Conservation (phyloP, 2,888 invertebrate genomes). For the Globia sparganii region DNA sequence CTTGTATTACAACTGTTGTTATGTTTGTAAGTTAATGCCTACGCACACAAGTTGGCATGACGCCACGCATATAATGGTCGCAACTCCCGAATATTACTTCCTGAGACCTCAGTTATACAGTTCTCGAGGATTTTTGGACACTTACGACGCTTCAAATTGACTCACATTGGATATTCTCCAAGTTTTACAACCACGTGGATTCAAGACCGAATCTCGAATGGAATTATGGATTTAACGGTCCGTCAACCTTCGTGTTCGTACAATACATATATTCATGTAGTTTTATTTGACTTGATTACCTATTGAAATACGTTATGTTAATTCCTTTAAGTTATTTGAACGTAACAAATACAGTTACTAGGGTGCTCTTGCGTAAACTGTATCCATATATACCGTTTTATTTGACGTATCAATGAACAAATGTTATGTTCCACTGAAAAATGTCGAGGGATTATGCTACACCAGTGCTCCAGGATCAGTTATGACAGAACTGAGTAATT, state of each 20-base stretch:
- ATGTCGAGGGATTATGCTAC: background rate
- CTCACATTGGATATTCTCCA: conserved; percentile 66
- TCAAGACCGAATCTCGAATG: conserved; percentile 35
- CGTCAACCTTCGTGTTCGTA: conserved; percentile 14
- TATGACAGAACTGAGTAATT: background rate
- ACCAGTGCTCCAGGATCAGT: background rate
- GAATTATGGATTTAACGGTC: conserved; percentile 51
- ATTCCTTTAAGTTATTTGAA: conserved; percentile 12
- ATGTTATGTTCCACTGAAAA: background rate
- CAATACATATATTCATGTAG: conserved; percentile 13
- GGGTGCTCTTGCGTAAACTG: background rate
- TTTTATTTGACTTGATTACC: conserved; percentile 29
- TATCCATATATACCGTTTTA: background rate
- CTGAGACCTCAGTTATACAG: conserved; percentile 63
- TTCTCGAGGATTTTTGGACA: conserved; percentile 54
- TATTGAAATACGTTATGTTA: background rate
- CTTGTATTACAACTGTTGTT: conserved; percentile 61
- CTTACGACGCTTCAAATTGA: conserved; percentile 53
- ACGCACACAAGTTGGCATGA: conserved; percentile 74
- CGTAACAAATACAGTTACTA: conserved; percentile 4
- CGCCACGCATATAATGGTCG: conserved; percentile 80
- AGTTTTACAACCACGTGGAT: conserved; percentile 61
- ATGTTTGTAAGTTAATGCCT: conserved; percentile 59
- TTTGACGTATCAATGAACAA: background rate
- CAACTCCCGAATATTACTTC: conserved; percentile 80